Evolutionary conservation across 2,888 invertebrate genomes (phyloP).

Genomic region (Brachynemurus nebulosus): DNA sequence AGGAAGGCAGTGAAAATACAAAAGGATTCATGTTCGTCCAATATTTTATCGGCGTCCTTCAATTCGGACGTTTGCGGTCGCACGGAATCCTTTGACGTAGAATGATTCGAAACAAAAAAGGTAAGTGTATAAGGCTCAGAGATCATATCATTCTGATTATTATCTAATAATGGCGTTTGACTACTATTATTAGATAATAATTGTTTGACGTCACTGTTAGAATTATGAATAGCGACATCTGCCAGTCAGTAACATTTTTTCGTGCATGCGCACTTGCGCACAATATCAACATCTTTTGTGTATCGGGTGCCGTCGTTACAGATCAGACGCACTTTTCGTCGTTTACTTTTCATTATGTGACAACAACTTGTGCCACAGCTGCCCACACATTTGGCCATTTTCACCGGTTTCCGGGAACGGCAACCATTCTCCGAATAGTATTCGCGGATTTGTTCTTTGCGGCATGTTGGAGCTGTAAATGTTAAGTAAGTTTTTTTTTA

Average conservation of each 20-base stretch:
- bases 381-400: slow-evolving; percentile 73
- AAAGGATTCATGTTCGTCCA: slow-evolving; percentile 20
- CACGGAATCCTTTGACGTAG: background rate
- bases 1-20: slow-evolving; percentile 31
- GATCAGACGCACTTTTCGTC: slow-evolving; percentile 85
- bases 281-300: slow-evolving; percentile 91
- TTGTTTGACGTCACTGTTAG: slow-evolving; percentile 18
- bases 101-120: slow-evolving; percentile 6
- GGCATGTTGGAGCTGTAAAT: slow-evolving; percentile 59
- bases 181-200: slow-evolving; percentile 4
- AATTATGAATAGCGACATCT: slow-evolving; percentile 43
- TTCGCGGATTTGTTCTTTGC: slow-evolving; percentile 81
- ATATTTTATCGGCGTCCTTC: background rate
- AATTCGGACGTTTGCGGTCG: slow-evolving; percentile 4
- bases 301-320: slow-evolving; percentile 87
- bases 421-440: slow-evolving; percentile 85
- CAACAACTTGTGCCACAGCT: slow-evolving; percentile 82
- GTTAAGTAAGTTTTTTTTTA: too few species aligned
- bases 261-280: slow-evolving; percentile 91
- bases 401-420: slow-evolving; percentile 77
- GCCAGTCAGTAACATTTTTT: slow-evolving; percentile 74
- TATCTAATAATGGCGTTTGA: slow-evolving; percentile 8
- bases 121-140: slow-evolving; percentile 6
- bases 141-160: slow-evolving; percentile 11
- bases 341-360: slow-evolving; percentile 80